Conservation (phyloP, 2,113 vertebrate species). For the Otis tarda region DNA sequence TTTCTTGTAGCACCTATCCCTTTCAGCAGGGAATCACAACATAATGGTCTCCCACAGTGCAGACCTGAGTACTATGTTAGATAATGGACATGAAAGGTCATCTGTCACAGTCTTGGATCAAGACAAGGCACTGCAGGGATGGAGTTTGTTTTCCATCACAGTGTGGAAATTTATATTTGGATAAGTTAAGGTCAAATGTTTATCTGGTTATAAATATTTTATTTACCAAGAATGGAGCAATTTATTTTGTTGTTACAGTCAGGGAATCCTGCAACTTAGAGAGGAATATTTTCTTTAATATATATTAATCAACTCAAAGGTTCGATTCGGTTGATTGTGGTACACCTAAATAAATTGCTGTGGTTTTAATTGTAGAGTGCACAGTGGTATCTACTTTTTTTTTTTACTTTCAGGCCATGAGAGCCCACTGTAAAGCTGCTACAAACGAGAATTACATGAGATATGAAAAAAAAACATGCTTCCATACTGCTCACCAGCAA, state of each 20-base stretch:
- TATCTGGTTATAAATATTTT: neutral
- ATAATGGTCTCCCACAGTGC: neutral
- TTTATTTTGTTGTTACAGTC: neutral
- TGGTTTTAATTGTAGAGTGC: neutral
- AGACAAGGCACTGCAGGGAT: neutral
- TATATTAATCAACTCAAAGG: neutral
- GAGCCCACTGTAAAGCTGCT: neutral
- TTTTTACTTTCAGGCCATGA: neutral
- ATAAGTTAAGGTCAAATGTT: neutral
- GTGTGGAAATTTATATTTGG: neutral
- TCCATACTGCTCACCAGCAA: neutral
- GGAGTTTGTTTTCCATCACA: neutral
- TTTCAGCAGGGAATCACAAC: neutral
- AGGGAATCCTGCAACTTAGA: neutral
- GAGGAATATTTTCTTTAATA: neutral
- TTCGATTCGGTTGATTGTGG: neutral
- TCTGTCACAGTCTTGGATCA: neutral
- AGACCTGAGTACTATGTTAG: neutral
- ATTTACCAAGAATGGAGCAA: neutral
- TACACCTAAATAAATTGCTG: neutral
- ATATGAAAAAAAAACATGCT: neutral
- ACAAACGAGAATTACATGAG: neutral
- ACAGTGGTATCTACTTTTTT: neutral
- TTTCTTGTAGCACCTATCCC: neutral
- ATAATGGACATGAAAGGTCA: neutral